phyloP scores from a whole-genome alignment of 1,140 invertebrate species.

The Drosophila eugracilis region DNA sequence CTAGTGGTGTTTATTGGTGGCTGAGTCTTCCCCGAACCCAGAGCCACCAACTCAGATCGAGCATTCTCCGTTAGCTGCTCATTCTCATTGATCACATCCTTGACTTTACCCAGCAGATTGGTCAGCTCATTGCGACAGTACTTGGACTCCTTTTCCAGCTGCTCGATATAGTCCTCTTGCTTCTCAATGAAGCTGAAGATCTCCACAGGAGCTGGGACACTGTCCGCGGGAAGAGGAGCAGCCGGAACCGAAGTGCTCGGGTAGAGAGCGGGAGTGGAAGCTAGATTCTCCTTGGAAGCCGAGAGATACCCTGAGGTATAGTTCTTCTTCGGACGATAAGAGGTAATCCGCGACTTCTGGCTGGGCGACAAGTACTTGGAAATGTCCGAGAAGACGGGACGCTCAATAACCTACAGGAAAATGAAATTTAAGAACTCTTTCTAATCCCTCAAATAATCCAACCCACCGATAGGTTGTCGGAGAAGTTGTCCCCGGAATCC shows the following conservation, averaged over 20 bases:
- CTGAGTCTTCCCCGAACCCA: conserved; percentile 30
- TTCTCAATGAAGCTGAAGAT: conserved; percentile 91
- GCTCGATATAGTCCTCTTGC: conserved; percentile 93
- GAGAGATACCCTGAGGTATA: conserved; percentile 56
- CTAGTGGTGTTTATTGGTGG: conserved; percentile 81
- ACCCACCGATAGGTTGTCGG: conserved; percentile 80
- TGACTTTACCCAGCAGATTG: conserved; percentile 91
- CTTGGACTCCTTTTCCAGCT: conserved; percentile 92
- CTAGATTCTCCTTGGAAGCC: conserved; percentile 73
- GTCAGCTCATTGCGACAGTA: conserved; percentile 91
- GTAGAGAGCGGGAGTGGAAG: conserved; percentile 38
- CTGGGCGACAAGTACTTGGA: conserved; percentile 84
- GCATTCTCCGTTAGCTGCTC: conserved; percentile 90
- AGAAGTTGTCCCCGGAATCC: conserved; percentile 86
- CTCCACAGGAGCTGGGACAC: conserved; percentile 85
- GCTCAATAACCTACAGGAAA: conserved; percentile 66
- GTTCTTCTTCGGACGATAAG: conserved; percentile 65
- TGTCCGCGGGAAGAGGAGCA: conserved; percentile 56
- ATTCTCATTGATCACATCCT: conserved; percentile 93
- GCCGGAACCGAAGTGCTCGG: conserved; percentile 52
- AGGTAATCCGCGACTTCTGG: conserved; percentile 72
- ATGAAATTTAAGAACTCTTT: neutral
- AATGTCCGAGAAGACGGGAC: conserved; percentile 83
- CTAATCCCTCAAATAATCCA: neutral
- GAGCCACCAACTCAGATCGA: conserved; percentile 85